These are phyloP conservation scores for Dromas ardeola DNA, from an alignment of 2,113 vertebrate genomes.

Conservation along the genomic window DNA sequence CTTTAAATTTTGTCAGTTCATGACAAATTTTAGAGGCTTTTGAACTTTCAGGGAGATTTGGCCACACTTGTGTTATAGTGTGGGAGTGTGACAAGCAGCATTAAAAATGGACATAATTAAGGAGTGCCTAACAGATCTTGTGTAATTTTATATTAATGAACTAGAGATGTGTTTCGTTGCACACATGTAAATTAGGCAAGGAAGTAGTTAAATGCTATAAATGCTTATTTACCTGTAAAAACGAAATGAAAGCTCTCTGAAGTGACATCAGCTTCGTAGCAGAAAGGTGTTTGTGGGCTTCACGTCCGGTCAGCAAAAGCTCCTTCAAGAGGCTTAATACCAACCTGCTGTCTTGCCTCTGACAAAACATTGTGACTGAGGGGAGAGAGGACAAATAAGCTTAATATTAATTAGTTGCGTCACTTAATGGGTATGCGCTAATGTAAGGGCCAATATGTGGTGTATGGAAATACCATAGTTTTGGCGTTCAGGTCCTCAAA, in stretches of 20 bases:
- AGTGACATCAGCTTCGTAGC: background rate
- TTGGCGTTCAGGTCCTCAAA: background rate
- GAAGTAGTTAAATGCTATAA: background rate
- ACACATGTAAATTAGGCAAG: background rate
- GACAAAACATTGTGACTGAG: background rate
- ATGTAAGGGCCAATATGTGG: accelerated
- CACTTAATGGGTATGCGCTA: background rate
- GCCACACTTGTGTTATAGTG: accelerated
- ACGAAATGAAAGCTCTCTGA: background rate
- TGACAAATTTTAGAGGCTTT: background rate
- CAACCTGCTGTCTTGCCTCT: background rate
- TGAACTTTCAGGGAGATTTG: background rate
- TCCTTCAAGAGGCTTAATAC: background rate
- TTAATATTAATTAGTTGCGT: background rate
- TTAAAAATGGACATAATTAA: background rate
- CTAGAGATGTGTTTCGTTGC: background rate
- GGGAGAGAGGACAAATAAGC: background rate
- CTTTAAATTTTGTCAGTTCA: background rate
- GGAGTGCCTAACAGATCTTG: background rate
- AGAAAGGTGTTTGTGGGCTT: background rate
- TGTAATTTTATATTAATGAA: background rate
- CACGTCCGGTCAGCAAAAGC: background rate
- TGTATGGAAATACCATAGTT: background rate
- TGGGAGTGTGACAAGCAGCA: background rate
- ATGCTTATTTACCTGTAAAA: background rate